Base-by-base conservation (phyloP, 2,888 invertebrate genomes). In the Panorpa germanica region DNA sequence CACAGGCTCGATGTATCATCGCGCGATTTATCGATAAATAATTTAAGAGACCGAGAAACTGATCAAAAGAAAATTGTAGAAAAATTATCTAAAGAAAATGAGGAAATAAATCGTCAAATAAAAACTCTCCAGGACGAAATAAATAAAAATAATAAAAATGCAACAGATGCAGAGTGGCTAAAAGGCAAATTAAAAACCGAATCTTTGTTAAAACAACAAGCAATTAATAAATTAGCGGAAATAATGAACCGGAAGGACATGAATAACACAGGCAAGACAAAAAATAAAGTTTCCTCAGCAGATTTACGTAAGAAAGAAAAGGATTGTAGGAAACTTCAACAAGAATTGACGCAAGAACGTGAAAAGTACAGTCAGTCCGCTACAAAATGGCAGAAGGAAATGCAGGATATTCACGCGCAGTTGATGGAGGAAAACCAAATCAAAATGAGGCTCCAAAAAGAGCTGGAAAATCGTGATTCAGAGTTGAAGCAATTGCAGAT, bases 161-260 rank as follows among this genome's bases (percentile, higher is more conserved):
- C 70, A 41, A 82, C 82, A 36, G 86, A 88, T 45, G 65, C 83
- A 28, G 77, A 80, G 41, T 73, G 77, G 40, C 62, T 90, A 46
- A 70, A 65, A 46, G 75, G 74, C 48, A 85, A 83, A 54, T 64
- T 88, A 46, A 76, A 82, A 52, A 81, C 75, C 13, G 90, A 90
- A 57, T 75, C 75, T 48, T 57, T 90, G 47, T 65, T 88, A 45
- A 88, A 86, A 50, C 77, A 81, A 50, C 83, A 91, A 58, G 95
- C 95, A 29, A 90, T 96, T 38, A 90, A 93, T 55, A 98, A 96
- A 52, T 63, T 98, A 38, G 90, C 93, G 4, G 93, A 96, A 57
- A 83, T 96, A 36, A 82, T 96, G 82, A 90, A 91, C 52, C 71
- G 93, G 46, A 88, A 81, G 48, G 80, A 80, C 46, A 48, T 52